Evolutionary conservation across 2,113 vertebrate species (phyloP).

Genomic region (Chaetops frenatus): DNA sequence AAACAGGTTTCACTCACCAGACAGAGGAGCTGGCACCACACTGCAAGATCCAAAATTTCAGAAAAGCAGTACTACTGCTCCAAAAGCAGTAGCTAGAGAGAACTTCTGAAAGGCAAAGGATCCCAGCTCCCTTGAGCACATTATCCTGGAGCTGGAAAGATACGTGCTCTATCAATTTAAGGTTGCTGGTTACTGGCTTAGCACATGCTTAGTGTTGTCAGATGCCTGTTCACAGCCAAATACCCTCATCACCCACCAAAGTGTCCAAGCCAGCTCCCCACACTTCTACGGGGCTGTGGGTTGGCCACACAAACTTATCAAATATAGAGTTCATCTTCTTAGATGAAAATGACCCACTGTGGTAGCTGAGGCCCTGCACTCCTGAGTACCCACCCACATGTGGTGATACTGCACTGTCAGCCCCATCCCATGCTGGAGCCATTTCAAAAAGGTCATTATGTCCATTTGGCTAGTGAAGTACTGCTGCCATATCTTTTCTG

Average conservation of each 20-base stretch:
- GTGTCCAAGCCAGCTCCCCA: not conserved
- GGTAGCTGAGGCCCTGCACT: not conserved
- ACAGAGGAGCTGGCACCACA: not conserved
- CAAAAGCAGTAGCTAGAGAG: not conserved
- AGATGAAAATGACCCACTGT: not conserved
- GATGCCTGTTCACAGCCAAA: not conserved
- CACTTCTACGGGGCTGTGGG: not conserved
- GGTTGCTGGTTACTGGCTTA: not conserved
- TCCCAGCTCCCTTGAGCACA: not conserved
- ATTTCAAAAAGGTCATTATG: not conserved
- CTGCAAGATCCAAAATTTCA: not conserved
- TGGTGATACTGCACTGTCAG: not conserved
- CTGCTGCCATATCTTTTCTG: not conserved
- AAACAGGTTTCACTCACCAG: not conserved
- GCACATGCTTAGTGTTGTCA: not conserved
- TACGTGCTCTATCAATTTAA: fast-evolving
- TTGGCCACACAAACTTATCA: not conserved
- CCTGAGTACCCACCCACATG: fast-evolving
- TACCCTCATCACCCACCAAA: not conserved
- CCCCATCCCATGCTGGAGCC: not conserved
- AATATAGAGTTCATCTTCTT: not conserved
- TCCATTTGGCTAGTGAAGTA: not conserved
- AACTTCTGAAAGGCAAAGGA: not conserved
- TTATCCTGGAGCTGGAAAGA: not conserved
- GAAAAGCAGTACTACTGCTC: not conserved